Evolutionary conservation across 2,113 vertebrate genomes (phyloP).

Genomic region (Zosterops pallidus): DNA sequence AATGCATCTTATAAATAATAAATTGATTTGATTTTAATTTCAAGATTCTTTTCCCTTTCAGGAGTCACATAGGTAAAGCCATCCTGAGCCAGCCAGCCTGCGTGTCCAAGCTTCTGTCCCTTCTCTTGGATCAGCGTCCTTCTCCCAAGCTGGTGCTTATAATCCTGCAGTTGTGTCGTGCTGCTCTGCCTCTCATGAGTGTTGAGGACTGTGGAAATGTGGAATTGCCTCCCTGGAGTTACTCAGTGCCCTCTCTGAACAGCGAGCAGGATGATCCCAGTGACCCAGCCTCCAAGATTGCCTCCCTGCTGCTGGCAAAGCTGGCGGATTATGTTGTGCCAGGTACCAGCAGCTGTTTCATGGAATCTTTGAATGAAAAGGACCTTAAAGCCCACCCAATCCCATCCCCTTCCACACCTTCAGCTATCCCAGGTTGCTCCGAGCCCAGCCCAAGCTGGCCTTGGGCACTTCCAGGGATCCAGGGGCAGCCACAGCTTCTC

Average conservation of each 20-base stretch:
- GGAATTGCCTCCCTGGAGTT: slow-evolving; percentile 95
- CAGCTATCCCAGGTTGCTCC: neutral
- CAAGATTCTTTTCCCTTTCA: slow-evolving; percentile 42
- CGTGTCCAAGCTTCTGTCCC: slow-evolving; percentile 96
- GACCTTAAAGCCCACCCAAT: neutral
- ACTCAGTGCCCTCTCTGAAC: slow-evolving; percentile 90
- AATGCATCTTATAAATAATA: neutral
- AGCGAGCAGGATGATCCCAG: slow-evolving; percentile 91
- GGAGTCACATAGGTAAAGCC: slow-evolving; percentile 98
- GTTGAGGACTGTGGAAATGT: slow-evolving; percentile 97
- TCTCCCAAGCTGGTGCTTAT: slow-evolving; percentile 97
- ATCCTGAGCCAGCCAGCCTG: slow-evolving; percentile 98
- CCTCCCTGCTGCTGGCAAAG: slow-evolving; percentile 91
- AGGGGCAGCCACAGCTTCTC: neutral
- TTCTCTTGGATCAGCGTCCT: slow-evolving; percentile 94
- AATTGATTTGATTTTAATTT: neutral
- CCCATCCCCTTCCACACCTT: neutral
- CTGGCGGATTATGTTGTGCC: slow-evolving; percentile 97
- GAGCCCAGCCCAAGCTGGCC: fast-evolving
- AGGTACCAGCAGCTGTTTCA: slow-evolving; percentile 70
- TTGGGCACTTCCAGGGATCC: neutral
- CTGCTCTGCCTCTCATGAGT: slow-evolving; percentile 95
- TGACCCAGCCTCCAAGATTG: slow-evolving; percentile 95
- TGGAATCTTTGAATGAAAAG: neutral
- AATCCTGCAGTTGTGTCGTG: slow-evolving; percentile 94